These are phyloP conservation scores for Brachyopa scutellaris DNA, from an alignment of 2,888 invertebrate genomes.

Conservation along the genomic window DNA sequence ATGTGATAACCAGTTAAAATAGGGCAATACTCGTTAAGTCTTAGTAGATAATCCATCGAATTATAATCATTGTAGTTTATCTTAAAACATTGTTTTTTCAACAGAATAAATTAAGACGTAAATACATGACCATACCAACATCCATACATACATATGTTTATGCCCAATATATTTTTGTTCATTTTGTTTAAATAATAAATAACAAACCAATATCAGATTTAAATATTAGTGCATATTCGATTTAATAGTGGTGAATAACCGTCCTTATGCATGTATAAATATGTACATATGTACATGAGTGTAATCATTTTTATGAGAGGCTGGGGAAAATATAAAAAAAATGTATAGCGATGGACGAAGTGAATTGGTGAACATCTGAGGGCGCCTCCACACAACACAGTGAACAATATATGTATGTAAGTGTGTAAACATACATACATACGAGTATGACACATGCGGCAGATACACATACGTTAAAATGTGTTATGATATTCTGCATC, in stretches of 20 bases:
- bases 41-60: too few species aligned
- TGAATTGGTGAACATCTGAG: constrained; percentile 49
- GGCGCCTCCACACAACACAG: constrained; percentile 46
- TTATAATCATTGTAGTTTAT: too few species aligned
- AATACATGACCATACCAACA: too few species aligned
- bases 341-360: constrained; percentile 22
- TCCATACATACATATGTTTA: too few species aligned
- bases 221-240: background rate
- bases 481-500: constrained; percentile 53
- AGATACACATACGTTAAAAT: constrained; percentile 40
- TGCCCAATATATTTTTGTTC: too few species aligned
- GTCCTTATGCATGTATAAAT: too few species aligned
- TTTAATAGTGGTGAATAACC: background rate
- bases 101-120: too few species aligned
- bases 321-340: constrained; percentile 57
- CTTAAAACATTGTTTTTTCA: too few species aligned
- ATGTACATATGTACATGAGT: background rate
- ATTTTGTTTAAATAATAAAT: too few species aligned
- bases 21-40: background rate
- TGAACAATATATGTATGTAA: constrained; percentile 57
- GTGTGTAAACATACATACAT: too few species aligned
- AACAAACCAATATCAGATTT: background rate
- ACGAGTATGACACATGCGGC: constrained; percentile 49
- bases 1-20: constrained; percentile 25
- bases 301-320: constrained; percentile 40